phyloP scores from a whole-genome alignment of 2,113 vertebrate species.

The Aphelocoma coerulescens region DNA sequence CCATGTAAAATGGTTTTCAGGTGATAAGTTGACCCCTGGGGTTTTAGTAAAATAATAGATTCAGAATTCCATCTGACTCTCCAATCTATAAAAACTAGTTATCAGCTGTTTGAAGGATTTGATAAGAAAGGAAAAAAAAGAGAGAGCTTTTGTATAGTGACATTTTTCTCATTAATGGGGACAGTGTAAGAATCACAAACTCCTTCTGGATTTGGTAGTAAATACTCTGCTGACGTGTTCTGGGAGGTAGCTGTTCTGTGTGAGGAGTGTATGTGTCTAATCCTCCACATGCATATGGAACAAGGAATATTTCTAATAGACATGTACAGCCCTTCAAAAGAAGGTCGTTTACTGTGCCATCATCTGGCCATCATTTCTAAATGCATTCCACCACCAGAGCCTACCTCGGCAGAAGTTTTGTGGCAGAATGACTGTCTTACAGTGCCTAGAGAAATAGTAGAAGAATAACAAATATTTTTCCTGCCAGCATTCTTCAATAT shows the following conservation, averaged over 20 bases:
- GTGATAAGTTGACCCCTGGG: conserved; percentile 81
- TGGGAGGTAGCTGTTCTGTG: conserved; percentile 47
- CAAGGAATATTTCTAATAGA: conserved; percentile 30
- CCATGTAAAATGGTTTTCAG: conserved; percentile 78
- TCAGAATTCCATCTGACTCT: conserved; percentile 77
- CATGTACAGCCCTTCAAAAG: not conserved
- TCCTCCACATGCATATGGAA: conserved; percentile 45
- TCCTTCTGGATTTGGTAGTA: conserved; percentile 72
- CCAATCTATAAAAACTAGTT: conserved; percentile 77
- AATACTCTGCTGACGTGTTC: conserved; percentile 70
- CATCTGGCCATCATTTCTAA: conserved; percentile 57
- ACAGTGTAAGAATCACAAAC: conserved; percentile 50
- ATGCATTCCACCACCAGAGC: conserved; percentile 26
- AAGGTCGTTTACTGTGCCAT: conserved; percentile 28
- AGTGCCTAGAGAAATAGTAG: not conserved
- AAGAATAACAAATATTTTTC: not conserved
- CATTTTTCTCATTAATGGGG: conserved; percentile 79
- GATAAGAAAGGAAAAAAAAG: conserved; percentile 52
- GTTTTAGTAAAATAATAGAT: conserved; percentile 75
- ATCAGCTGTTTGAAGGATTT: conserved; percentile 77
- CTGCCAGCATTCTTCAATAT: not conserved
- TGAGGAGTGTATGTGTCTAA: conserved; percentile 51
- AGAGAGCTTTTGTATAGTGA: conserved; percentile 60
- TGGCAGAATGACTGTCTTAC: conserved; percentile 4
- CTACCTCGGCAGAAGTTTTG: conserved; percentile 22